Evolutionary conservation across 2,113 vertebrate species (phyloP).

Genomic region (Eurypyga helias): DNA sequence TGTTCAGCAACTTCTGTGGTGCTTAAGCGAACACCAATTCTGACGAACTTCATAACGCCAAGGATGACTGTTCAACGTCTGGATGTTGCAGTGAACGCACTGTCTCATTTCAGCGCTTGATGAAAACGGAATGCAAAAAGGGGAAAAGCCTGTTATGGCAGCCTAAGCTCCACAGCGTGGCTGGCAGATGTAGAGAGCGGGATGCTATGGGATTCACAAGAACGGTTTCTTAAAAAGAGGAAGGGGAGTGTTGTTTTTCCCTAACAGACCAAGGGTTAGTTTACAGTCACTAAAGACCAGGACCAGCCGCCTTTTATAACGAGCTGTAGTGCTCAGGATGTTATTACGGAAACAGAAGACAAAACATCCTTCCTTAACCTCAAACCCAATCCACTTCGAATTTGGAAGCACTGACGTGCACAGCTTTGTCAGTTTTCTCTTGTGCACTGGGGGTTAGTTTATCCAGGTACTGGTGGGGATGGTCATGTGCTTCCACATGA

Average conservation of each 20-base stretch:
- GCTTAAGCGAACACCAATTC: neutral
- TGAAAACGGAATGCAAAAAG: neutral
- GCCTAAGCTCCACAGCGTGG: neutral
- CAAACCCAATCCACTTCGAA: neutral
- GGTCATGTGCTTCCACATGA: neutral
- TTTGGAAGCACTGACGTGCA: neutral
- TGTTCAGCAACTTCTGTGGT: neutral
- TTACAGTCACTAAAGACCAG: slow-evolving; percentile 17
- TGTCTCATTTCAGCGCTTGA: neutral
- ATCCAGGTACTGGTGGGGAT: neutral
- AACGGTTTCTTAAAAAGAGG: slow-evolving; percentile 41
- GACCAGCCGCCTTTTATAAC: neutral
- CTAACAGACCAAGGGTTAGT: neutral
- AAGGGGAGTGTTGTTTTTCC: slow-evolving; percentile 39
- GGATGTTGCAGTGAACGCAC: neutral
- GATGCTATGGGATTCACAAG: neutral
- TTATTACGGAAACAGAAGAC: slow-evolving; percentile 69
- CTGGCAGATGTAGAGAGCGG: neutral
- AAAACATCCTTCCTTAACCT: slow-evolving; percentile 72
- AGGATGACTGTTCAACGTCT: neutral
- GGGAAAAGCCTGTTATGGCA: neutral
- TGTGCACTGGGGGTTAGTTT: neutral
- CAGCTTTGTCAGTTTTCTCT: neutral
- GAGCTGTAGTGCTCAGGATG: slow-evolving; percentile 47
- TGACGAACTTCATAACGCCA: neutral